Evolutionary conservation across 2,797 vertebrate species (phyloP).

Genomic region (Furcifer pardalis): DNA sequence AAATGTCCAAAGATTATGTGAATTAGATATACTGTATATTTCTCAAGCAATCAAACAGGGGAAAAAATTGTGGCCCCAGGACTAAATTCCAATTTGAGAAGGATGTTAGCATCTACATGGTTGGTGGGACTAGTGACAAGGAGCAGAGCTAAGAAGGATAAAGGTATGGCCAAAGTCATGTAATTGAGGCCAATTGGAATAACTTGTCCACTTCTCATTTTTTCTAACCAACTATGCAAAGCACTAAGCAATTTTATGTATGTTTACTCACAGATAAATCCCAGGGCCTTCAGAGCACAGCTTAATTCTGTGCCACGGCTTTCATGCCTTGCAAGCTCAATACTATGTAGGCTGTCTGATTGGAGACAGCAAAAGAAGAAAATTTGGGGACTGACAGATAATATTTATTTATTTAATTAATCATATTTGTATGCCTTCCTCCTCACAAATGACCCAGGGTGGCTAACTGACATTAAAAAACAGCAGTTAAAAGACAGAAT

Average conservation of each 20-base stretch:
- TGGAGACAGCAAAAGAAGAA: background rate
- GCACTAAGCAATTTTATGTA: background rate
- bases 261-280: background rate
- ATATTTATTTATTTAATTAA: too few relatives aligned
- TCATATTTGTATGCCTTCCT: too few relatives aligned
- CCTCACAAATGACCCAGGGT: too few relatives aligned
- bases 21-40: background rate
- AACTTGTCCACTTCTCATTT: background rate
- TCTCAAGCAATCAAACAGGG: background rate
- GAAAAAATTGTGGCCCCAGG: background rate
- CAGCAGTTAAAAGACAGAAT: too few relatives aligned
- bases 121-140: background rate
- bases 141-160: background rate
- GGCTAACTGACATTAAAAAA: too few relatives aligned
- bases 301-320: background rate
- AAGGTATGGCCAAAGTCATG: background rate
- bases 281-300: background rate
- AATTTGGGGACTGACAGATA: background rate
- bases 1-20: background rate
- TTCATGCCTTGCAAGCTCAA: background rate
- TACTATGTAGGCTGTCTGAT: background rate
- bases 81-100: background rate
- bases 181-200: background rate
- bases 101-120: background rate
- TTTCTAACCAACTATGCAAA: background rate